Percentiles rank a stretch among this genome's conserved stretches.
These are phyloP conservation scores for Ctena decussata DNA, from an alignment of 2,888 invertebrate species.

Conservation along the genomic window DNA sequence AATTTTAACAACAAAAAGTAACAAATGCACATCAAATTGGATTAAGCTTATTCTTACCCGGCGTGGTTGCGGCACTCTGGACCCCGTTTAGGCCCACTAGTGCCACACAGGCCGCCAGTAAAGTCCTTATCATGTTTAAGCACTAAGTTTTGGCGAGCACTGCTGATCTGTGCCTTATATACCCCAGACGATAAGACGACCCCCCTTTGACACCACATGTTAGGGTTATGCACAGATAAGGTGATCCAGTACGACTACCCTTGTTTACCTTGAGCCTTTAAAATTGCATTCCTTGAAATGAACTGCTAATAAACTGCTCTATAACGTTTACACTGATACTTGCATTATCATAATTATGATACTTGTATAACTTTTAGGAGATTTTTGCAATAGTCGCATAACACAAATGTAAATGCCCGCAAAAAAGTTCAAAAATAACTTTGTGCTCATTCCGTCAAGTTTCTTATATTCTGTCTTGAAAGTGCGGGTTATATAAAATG, in stretches of 20 bases:
- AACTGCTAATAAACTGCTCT: no score
- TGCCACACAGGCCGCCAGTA: conserved; percentile 60
- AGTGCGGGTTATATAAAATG: no score
- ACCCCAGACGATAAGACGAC: conserved; percentile 20
- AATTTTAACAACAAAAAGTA: no score
- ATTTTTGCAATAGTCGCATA: no score
- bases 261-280: background rate
- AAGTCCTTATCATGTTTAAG: conserved; percentile 45
- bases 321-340: no score
- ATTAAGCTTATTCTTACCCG: conserved; percentile 27
- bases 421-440: no score
- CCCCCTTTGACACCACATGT: background rate
- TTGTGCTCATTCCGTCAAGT: no score
- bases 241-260: background rate
- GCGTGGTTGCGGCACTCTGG: conserved; percentile 69
- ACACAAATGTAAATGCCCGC: no score
- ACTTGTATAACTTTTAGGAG: no score
- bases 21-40: background rate
- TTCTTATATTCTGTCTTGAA: no score
- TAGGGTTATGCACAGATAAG: background rate
- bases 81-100: conserved; percentile 64
- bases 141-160: conserved; percentile 7
- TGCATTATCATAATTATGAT: no score
- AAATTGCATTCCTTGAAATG: no score
- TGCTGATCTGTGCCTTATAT: conserved; percentile 51